These are phyloP conservation scores for Tanypteryx hageni DNA, from an alignment of 2,888 invertebrate species.

Conservation along the genomic window DNA sequence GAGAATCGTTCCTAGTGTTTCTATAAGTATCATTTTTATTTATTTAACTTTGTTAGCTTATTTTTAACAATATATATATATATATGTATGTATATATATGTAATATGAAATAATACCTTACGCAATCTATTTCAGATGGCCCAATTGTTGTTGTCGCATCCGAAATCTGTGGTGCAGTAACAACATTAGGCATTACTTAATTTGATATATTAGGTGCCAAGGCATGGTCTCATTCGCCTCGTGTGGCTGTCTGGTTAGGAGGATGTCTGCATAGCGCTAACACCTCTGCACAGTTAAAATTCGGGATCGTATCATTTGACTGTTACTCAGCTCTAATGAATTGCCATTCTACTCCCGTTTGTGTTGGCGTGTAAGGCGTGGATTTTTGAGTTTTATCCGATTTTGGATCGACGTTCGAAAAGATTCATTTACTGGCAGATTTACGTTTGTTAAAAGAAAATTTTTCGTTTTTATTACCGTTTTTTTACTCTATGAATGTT, in stretches of 20 bases:
- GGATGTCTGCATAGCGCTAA: not conserved
- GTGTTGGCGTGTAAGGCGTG: no score
- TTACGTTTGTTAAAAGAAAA: not conserved
- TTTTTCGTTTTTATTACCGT: not conserved
- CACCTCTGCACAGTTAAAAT: not conserved
- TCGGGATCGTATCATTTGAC: not conserved
- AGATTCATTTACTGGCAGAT: no score
- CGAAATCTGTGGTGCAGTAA: slow-evolving; percentile 37
- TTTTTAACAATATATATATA: no score
- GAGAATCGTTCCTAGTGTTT: no score
- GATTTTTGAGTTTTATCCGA: no score
- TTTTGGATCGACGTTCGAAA: no score
- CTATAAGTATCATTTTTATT: no score
- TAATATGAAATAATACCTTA: no score
- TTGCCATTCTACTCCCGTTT: no score
- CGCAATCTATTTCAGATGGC: not conserved
- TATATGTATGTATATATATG: no score
- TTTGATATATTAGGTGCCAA: slow-evolving; percentile 6
- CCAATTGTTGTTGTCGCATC: slow-evolving; percentile 35
- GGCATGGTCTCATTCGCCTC: not conserved
- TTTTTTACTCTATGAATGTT: not conserved
- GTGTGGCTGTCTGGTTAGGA: not conserved
- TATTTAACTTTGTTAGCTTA: no score
- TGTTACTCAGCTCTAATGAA: no score
- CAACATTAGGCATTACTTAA: not conserved